phyloP scores from a whole-genome alignment of 2,797 vertebrate species.

The Microchirus variegatus region DNA sequence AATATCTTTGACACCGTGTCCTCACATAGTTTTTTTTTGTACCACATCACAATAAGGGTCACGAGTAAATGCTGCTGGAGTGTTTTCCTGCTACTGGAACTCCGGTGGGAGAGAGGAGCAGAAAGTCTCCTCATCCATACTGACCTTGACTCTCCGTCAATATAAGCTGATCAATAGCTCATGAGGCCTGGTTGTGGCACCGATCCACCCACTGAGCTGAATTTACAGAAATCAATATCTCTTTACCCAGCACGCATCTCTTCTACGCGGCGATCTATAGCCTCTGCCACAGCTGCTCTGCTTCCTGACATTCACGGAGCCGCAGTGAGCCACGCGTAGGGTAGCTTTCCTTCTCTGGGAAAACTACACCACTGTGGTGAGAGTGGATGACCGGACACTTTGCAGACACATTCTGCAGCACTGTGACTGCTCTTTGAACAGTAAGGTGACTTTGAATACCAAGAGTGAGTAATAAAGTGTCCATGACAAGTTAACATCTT shows the following conservation, averaged over 20 bases:
- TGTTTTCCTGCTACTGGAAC: conserved; percentile 12
- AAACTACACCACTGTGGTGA: conserved; percentile 50
- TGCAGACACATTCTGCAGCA: conserved; percentile 50
- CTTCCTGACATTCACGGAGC: conserved; percentile 66
- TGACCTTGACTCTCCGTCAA: conserved; percentile 75
- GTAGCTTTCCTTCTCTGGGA: conserved; percentile 49
- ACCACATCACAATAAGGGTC: conserved; percentile 16
- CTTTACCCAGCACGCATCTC: conserved; percentile 55
- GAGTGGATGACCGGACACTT: conserved; percentile 44
- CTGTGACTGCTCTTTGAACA: conserved; percentile 41
- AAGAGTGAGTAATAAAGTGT: not conserved
- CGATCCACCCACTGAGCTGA: conserved; percentile 68
- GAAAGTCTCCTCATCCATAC: conserved; percentile 57
- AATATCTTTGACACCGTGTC: conserved; percentile 1
- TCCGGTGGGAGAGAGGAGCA: conserved; percentile 28
- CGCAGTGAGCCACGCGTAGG: conserved; percentile 34
- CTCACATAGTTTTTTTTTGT: conserved; percentile 9
- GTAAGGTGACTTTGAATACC: conserved; percentile 64
- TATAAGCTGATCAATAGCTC: conserved; percentile 74
- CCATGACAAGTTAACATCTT: conserved; percentile 7
- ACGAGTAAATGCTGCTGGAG: conserved; percentile 21
- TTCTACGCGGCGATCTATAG: conserved; percentile 61
- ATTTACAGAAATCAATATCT: conserved; percentile 76
- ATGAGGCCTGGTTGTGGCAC: conserved; percentile 55
- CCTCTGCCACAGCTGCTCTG: conserved; percentile 69